Conservation (phyloP, 2,888 invertebrate genomes). For the Tetheella fluctuosa region DNA sequence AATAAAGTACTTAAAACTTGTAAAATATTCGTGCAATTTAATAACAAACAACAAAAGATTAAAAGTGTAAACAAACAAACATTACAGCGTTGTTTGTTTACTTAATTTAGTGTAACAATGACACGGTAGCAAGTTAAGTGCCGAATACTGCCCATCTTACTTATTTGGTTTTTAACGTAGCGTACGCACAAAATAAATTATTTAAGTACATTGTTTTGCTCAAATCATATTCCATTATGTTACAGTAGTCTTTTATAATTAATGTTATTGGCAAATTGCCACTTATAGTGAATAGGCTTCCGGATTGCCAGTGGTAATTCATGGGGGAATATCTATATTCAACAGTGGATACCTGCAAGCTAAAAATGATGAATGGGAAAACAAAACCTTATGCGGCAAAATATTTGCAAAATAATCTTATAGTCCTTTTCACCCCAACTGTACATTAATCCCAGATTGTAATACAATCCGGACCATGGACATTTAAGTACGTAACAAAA, state of each 20-base stretch:
- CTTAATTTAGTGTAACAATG: not conserved
- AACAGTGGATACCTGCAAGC: too few species aligned
- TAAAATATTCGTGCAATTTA: not conserved
- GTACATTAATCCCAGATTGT: not conserved
- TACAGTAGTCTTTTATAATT: too few species aligned
- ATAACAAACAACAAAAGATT: not conserved
- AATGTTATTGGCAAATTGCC: too few species aligned
- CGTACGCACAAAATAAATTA: not conserved
- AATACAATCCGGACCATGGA: not conserved
- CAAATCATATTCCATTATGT: not conserved
- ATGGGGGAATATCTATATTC: too few species aligned
- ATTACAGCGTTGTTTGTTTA: not conserved
- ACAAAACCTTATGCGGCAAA: too few species aligned
- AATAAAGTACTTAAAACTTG: not conserved
- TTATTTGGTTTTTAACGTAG: not conserved
- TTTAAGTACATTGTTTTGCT: not conserved
- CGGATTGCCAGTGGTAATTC: too few species aligned
- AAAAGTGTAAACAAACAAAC: conserved; percentile 4
- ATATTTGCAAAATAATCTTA: too few species aligned
- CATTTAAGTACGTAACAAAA: not conserved
- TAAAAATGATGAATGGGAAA: too few species aligned
- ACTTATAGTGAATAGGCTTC: too few species aligned
- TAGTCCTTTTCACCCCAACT: not conserved
- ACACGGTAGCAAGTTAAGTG: conserved; percentile 1
- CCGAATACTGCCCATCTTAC: too few species aligned